Percentiles rank a stretch among this genome's conserved stretches.
These are phyloP conservation scores for Timema cristinae DNA, from an alignment of 2,888 invertebrate genomes.

Conservation along the genomic window DNA sequence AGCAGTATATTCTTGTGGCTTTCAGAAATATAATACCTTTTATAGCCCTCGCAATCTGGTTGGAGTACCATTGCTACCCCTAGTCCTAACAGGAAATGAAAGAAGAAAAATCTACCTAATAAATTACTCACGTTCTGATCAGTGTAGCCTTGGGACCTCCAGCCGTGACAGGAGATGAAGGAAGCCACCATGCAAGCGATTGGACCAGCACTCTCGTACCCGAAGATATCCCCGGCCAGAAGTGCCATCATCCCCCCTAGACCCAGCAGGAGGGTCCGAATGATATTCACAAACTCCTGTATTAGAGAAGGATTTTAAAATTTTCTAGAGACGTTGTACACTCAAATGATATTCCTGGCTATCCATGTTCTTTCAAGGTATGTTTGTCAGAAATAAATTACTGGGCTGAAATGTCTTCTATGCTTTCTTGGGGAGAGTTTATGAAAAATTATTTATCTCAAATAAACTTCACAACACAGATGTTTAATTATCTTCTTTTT, in stretches of 20 bases:
- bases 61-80: neutral
- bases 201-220: slow-evolving; percentile 60
- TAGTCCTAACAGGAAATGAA: neutral
- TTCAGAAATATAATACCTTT: slow-evolving; percentile 42
- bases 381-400: too few species aligned
- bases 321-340: too few species aligned
- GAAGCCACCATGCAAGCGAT: slow-evolving; percentile 54
- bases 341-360: too few species aligned
- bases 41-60: neutral
- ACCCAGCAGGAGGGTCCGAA: slow-evolving; percentile 53
- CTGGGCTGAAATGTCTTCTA: too few species aligned
- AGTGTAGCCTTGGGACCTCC: slow-evolving; percentile 45
- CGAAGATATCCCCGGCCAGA: slow-evolving; percentile 56
- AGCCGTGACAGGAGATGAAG: slow-evolving; percentile 53
- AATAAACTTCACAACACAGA: too few species aligned
- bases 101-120: neutral
- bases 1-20: slow-evolving; percentile 40
- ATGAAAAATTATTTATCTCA: too few species aligned
- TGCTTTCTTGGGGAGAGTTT: too few species aligned
- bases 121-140: slow-evolving; percentile 34
- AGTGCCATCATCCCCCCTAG: slow-evolving; percentile 60
- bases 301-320: slow-evolving; percentile 9
- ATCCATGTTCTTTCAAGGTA: too few species aligned
- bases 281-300: slow-evolving; percentile 46
- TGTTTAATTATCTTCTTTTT: too few species aligned